Percentiles rank a stretch among this genome's conserved stretches.
Evolutionary conservation across 2,888 invertebrate genomes (phyloP).

Genomic region (Ophioninae sp.): DNA sequence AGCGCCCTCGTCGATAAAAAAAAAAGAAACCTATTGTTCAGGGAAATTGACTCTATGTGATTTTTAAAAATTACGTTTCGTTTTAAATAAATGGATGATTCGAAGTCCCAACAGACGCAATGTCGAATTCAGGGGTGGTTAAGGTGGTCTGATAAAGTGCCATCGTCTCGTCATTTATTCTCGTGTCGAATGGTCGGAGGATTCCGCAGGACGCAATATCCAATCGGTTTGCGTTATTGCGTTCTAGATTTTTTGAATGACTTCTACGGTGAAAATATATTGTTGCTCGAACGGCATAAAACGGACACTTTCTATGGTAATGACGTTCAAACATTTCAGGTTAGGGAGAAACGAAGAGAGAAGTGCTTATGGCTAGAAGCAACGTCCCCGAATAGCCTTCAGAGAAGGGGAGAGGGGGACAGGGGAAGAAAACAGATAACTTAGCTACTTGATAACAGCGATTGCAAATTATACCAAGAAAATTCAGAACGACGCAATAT

Average conservation of each 20-base stretch:
- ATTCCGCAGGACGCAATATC: not conserved
- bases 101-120: not conserved
- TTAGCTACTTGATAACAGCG: slow-evolving; percentile 19
- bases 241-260: not conserved
- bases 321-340: no score
- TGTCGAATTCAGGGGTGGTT: not conserved
- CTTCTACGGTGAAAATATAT: not conserved
- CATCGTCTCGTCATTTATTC: not conserved
- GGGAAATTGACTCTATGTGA: not conserved
- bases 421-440: not conserved
- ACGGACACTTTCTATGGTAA: no score
- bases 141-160: not conserved
- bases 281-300: no score
- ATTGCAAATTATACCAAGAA: not conserved
- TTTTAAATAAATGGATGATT: not conserved
- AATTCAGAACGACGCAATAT: slow-evolving; percentile 14
- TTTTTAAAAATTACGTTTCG: not conserved
- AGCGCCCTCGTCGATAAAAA: not conserved
- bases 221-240: not conserved
- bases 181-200: not conserved
- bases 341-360: not conserved
- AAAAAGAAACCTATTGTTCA: not conserved
- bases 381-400: no score
- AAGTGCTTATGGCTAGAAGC: not conserved
- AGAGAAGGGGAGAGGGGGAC: not conserved